These are phyloP conservation scores for Hartigia nigra DNA, from an alignment of 2,888 invertebrate genomes.

Conservation along the genomic window DNA sequence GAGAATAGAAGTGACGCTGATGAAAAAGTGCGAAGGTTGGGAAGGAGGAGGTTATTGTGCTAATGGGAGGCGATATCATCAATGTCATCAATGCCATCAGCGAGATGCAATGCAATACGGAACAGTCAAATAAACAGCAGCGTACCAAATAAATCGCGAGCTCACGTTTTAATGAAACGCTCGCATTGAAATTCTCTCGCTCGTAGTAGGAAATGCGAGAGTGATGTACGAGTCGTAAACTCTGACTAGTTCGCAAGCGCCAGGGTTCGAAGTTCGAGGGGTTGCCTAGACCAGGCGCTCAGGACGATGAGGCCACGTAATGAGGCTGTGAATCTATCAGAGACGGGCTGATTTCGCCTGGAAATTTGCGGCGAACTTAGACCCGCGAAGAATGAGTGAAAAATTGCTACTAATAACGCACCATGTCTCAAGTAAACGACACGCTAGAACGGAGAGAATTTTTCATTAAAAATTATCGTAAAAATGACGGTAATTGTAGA, in stretches of 20 bases:
- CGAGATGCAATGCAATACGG: not conserved
- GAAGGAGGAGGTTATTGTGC: not conserved
- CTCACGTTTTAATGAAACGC: constrained; percentile 17
- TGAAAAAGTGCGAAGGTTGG: not conserved
- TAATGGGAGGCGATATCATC: not conserved
- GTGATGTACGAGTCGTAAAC: constrained; percentile 14
- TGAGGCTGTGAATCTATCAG: constrained; percentile 19
- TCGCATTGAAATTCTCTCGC: constrained; percentile 11
- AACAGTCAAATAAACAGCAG: constrained; percentile 16
- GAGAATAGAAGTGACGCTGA: not conserved
- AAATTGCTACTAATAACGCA: not conserved
- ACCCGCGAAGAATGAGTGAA: constrained; percentile 1
- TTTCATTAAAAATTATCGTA: no score
- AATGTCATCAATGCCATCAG: not conserved
- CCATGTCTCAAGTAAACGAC: not conserved
- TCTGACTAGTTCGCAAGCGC: constrained; percentile 7
- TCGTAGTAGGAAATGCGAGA: not conserved
- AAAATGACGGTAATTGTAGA: no score
- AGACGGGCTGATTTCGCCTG: constrained; percentile 3
- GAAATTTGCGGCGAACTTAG: not conserved
- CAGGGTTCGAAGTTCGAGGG: not conserved
- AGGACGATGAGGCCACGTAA: constrained; percentile 1
- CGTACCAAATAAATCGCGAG: constrained; percentile 15
- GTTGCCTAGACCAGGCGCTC: not conserved
- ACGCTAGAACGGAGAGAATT: not conserved